phyloP scores from a whole-genome alignment of 2,888 invertebrate species.

The Piscicola geometra region DNA sequence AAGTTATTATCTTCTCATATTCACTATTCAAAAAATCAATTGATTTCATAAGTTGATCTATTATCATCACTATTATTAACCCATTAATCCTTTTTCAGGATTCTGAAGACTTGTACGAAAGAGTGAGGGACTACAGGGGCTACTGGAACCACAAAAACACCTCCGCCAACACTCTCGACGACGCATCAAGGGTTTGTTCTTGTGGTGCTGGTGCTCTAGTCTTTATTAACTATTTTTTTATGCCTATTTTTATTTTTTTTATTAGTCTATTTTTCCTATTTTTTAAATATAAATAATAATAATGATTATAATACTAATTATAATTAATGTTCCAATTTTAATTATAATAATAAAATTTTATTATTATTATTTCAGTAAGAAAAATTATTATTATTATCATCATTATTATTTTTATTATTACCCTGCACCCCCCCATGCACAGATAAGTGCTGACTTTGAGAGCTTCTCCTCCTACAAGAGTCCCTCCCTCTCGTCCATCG shows the following conservation, averaged over 20 bases:
- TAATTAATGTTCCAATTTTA: no score
- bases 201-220: not conserved
- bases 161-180: not conserved
- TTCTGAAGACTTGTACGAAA: not conserved
- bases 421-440: no score
- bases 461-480: not conserved
- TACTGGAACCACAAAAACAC: not conserved
- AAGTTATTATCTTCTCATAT: not conserved
- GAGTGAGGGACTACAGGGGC: not conserved
- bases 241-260: not conserved
- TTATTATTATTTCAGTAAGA: no score
- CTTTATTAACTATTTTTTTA: not conserved
- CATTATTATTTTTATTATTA: no score
- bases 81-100: no score
- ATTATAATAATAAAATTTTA: no score
- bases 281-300: not conserved
- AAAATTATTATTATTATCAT: no score
- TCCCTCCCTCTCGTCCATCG: not conserved
- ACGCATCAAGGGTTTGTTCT: not conserved
- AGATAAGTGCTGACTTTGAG: not conserved
- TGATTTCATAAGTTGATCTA: not conserved
- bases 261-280: no score
- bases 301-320: no score
- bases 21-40: not conserved
- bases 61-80: no score